A percentile compares a stretch with the other conserved stretches of the same genome.
These are phyloP conservation scores for Semnornis frantzii DNA, from an alignment of 2,113 vertebrate genomes.

Conservation along the genomic window DNA sequence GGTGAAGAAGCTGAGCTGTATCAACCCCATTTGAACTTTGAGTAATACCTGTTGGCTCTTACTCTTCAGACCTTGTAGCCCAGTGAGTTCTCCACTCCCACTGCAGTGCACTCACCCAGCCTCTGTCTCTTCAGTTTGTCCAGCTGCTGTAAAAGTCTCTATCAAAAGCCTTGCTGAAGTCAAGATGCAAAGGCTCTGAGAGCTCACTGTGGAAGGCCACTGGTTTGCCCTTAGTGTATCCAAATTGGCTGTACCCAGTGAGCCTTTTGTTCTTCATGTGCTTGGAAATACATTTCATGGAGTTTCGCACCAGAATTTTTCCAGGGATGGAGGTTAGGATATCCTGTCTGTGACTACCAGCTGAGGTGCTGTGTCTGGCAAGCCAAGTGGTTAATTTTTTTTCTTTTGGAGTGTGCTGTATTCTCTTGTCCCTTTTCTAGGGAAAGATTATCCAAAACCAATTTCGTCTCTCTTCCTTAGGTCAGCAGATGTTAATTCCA, in stretches of 20 bases:
- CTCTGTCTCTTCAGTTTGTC: background rate
- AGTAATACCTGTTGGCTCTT: background rate
- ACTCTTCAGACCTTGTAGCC: too few relatives aligned
- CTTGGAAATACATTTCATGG: background rate
- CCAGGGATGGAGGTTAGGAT: background rate
- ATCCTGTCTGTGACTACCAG: background rate
- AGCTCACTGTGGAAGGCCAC: background rate
- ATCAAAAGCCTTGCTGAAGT: background rate
- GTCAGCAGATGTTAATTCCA: slow-evolving; percentile 45
- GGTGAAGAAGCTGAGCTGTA: background rate
- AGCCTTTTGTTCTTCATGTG: background rate
- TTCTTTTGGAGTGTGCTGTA: slow-evolving; percentile 3
- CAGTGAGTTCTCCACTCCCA: background rate
- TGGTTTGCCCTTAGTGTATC: background rate
- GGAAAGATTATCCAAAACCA: slow-evolving; percentile 24
- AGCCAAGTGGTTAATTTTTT: background rate
- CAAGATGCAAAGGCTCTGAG: background rate
- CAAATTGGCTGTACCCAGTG: background rate
- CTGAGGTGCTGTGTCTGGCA: background rate
- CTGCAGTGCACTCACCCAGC: background rate
- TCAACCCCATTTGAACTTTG: background rate
- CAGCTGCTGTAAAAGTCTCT: background rate
- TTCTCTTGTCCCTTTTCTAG: background rate
- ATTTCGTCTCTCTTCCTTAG: slow-evolving; percentile 19
- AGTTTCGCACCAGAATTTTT: background rate